These are phyloP conservation scores for Cotesia chilonis DNA, from an alignment of 1,140 invertebrate species.

Conservation along the genomic window DNA sequence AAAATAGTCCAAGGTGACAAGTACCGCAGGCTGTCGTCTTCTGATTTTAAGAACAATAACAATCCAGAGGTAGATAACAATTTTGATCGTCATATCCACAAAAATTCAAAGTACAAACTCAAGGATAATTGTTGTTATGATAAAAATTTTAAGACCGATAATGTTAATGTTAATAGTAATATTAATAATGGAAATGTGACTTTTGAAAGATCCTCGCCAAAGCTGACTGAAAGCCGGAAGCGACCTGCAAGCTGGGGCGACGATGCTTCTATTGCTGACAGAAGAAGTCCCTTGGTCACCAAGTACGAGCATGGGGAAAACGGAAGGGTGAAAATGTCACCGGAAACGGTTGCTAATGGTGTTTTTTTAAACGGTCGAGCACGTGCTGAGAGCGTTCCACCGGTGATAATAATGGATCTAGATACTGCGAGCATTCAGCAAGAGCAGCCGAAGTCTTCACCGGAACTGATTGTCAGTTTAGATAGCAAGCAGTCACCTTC, in stretches of 20 bases:
- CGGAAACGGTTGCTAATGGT: constrained; percentile 28
- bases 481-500: constrained; percentile 29
- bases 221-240: constrained; percentile 44
- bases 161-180: constrained; percentile 38
- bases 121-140: constrained; percentile 43
- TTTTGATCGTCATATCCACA: constrained; percentile 44
- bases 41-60: neutral
- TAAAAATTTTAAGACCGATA: constrained; percentile 46
- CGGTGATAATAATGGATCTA: constrained; percentile 43
- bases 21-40: neutral
- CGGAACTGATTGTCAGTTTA: too few relatives aligned
- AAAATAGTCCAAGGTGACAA: too few relatives aligned
- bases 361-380: constrained; percentile 34
- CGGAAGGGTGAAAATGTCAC: constrained; percentile 41
- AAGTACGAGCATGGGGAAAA: constrained; percentile 45
- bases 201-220: constrained; percentile 47
- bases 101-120: constrained; percentile 36
- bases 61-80: constrained; percentile 35
- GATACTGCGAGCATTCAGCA: constrained; percentile 40
- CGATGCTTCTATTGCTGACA: constrained; percentile 18
- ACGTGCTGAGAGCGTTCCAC: constrained; percentile 33
- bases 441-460: too few relatives aligned
- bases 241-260: constrained; percentile 47
- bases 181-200: constrained; percentile 37
- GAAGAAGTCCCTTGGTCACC: constrained; percentile 21